Base-by-base conservation (phyloP, 1,140 invertebrate genomes). In the Drosophila ambigua region DNA sequence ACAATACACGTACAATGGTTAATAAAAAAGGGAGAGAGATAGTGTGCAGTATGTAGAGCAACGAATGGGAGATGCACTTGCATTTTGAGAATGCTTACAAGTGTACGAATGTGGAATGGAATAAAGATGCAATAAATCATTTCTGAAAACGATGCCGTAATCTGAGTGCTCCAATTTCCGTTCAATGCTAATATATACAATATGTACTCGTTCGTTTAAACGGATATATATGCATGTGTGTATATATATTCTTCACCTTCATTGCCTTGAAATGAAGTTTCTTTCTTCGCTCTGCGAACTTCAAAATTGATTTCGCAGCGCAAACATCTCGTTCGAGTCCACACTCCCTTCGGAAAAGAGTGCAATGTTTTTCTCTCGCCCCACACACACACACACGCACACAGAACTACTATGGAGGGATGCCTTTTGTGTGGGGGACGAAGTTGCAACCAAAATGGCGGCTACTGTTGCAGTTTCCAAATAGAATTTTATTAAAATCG, bases 401-500 rank as follows among this genome's bases (percentile, higher is more conserved):
- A 55, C 55, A 52, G 51, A 58, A 35, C 44, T 5, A 23, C 11
- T 16, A 31, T 49, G 5, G 5, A 6, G 5, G 1, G 7, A 61
- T 41, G 53, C 24, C 67, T 69, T 69, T 69, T 65, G 16, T 43
- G 31, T 24, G 35, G 31, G 16, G 35, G 66, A 31, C 50, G 41
- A 71, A 71, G 54, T 60, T 72, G 68, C 66, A 43, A 71, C 57
- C 57, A 54, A 76, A 76, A 76, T 55, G 53, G 72, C 26, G 23
- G 45, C 55, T 45, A 43, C 58, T 57, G 50, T 49, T 55, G 74
- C 76, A 82, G 69, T 59, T 73, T 69, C 82, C 78, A 88, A 87
- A 87, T 87, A 87, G 82, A 87, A 87, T 87, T 87, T 87, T 87
- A 87, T 87, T 87, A 87, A 87, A 88, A 88, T 88, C 83, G 83